phyloP scores from a whole-genome alignment of 2,797 vertebrate genomes.

The Peromyscus nudipes region DNA sequence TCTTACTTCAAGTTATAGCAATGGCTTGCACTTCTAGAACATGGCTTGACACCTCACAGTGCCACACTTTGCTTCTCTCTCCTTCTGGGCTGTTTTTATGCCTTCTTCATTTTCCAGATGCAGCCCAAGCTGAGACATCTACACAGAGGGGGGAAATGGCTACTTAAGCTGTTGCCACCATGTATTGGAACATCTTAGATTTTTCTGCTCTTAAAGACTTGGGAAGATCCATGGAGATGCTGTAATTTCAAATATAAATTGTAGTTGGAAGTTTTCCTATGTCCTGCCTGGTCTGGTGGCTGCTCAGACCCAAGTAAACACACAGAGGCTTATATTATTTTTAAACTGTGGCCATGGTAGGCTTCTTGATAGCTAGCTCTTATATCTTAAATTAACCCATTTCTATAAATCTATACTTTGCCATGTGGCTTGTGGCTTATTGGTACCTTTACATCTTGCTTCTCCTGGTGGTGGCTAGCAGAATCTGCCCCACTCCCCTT shows the following conservation, averaged over 20 bases:
- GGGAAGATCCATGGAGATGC: not conserved
- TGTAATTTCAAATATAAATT: slow-evolving; percentile 22
- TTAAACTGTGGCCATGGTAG: too few relatives aligned
- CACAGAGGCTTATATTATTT: too few relatives aligned
- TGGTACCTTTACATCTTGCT: too few relatives aligned
- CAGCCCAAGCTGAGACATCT: not conserved
- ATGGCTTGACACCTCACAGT: not conserved
- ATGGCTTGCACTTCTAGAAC: not conserved
- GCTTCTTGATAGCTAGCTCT: too few relatives aligned
- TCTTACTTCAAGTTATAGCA: not conserved
- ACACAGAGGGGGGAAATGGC: not conserved
- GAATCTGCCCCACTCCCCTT: too few relatives aligned
- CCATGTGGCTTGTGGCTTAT: too few relatives aligned
- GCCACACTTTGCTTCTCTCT: not conserved
- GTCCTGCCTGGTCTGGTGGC: too few relatives aligned
- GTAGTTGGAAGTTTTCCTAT: too few relatives aligned
- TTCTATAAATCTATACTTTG: too few relatives aligned
- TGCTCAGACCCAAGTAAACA: too few relatives aligned
- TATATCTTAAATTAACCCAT: too few relatives aligned
- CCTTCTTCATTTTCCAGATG: slow-evolving; percentile 46
- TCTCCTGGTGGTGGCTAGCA: too few relatives aligned
- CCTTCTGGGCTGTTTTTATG: not conserved
- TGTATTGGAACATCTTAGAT: not conserved
- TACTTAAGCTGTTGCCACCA: not conserved
- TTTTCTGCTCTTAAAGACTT: slow-evolving; percentile 6